Evolutionary conservation across 2,888 invertebrate species (phyloP).

Genomic region (Caenorhabditis auriculariae): DNA sequence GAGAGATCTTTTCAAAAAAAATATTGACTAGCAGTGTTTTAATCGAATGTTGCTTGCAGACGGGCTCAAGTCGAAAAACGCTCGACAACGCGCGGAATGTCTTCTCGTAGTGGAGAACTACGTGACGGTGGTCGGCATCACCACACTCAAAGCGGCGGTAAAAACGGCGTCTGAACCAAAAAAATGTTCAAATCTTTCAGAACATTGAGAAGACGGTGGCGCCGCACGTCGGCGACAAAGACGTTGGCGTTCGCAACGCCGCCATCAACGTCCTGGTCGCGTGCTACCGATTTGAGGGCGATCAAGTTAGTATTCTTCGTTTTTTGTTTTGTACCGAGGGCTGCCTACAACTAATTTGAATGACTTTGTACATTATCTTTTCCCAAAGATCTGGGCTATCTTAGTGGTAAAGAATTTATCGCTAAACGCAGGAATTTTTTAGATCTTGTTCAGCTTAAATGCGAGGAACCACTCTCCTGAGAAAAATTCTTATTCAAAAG

Average conservation of each 20-base stretch:
- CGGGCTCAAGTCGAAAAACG: slow-evolving; percentile 92
- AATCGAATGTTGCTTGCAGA: slow-evolving; percentile 68
- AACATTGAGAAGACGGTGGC: slow-evolving; percentile 85
- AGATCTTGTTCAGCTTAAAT: too few species aligned
- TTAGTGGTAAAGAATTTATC: too few species aligned
- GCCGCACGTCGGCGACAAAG: slow-evolving; percentile 90
- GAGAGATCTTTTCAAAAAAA: too few species aligned
- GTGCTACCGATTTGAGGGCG: slow-evolving; percentile 86
- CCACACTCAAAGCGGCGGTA: slow-evolving; percentile 70
- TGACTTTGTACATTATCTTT: too few species aligned
- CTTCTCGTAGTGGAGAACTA: slow-evolving; percentile 85
- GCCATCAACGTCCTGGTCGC: slow-evolving; percentile 90
- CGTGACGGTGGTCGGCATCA: slow-evolving; percentile 73
- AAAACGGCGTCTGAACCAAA: not conserved
- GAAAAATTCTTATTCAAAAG: too few species aligned
- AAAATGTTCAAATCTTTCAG: slow-evolving; percentile 1
- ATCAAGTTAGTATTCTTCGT: slow-evolving; percentile 74
- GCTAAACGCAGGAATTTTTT: too few species aligned
- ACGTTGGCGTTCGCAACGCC: slow-evolving; percentile 91
- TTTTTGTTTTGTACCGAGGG: too few species aligned
- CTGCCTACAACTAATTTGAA: too few species aligned
- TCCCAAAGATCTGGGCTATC: too few species aligned
- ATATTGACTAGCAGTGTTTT: not conserved
- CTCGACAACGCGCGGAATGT: slow-evolving; percentile 92
- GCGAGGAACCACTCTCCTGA: too few species aligned